Percentiles rank a stretch among this genome's conserved stretches.
Evolutionary conservation across 2,888 invertebrate genomes (phyloP).

Genomic region (Epinotia bilunana): DNA sequence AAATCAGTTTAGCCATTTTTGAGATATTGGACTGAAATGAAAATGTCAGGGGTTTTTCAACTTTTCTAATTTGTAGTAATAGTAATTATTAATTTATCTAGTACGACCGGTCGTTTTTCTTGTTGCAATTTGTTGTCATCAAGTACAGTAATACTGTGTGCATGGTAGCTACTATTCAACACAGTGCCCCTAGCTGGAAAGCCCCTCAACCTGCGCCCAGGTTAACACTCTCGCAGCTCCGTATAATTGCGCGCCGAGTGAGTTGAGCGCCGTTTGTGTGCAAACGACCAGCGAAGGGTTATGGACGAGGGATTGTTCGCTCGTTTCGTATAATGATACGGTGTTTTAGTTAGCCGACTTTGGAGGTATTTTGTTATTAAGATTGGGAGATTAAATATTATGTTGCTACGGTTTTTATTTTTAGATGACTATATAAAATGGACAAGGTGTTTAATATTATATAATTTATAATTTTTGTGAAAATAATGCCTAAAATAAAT

Average conservation of each 20-base stretch:
- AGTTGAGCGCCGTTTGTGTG: slow-evolving; percentile 59
- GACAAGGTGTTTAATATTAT: too few species aligned
- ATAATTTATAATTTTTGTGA: too few species aligned
- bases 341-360: slow-evolving; percentile 56
- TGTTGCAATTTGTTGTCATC: too few species aligned
- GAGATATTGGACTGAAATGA: too few species aligned
- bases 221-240: slow-evolving; percentile 19
- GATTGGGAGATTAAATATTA: slow-evolving; percentile 33
- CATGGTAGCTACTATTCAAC: neutral
- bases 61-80: too few species aligned
- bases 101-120: too few species aligned
- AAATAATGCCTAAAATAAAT: too few species aligned
- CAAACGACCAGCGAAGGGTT: slow-evolving; percentile 68
- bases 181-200: neutral
- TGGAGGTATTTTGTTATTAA: slow-evolving; percentile 51
- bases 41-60: too few species aligned
- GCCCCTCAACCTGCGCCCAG: neutral
- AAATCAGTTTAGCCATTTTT: too few species aligned
- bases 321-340: slow-evolving; percentile 47
- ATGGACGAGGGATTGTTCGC: slow-evolving; percentile 64
- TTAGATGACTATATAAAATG: neutral
- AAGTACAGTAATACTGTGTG: too few species aligned
- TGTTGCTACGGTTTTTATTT: neutral
- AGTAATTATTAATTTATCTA: too few species aligned
- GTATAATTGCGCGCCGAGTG: slow-evolving; percentile 22